Conservation (phyloP, 2,888 invertebrate genomes). For the Trilocha varians region DNA sequence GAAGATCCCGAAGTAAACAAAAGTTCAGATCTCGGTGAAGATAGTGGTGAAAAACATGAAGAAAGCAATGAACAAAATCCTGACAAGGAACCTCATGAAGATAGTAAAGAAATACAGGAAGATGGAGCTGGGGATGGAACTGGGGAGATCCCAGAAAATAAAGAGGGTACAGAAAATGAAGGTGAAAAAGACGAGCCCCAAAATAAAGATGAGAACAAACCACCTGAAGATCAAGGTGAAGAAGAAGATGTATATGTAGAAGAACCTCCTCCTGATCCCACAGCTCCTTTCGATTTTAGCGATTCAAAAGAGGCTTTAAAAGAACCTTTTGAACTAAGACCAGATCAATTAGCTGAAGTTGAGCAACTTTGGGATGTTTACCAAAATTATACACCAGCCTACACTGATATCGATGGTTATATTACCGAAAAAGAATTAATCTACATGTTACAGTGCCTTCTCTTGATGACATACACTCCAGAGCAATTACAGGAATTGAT, state of each 20-base stretch:
- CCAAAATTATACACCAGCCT: constrained; percentile 58
- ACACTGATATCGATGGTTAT: constrained; percentile 47
- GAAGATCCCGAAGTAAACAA: neutral
- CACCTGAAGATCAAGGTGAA: constrained; percentile 27
- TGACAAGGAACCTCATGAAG: constrained; percentile 19
- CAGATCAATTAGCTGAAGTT: constrained; percentile 55
- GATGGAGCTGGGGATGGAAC: too few species aligned
- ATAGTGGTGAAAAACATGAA: constrained; percentile 15
- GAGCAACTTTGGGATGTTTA: constrained; percentile 54
- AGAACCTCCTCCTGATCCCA: constrained; percentile 55
- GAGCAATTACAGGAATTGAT: constrained; percentile 56
- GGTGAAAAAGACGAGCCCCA: constrained; percentile 17
- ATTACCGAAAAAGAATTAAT: constrained; percentile 55
- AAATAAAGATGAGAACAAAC: constrained; percentile 20
- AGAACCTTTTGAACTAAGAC: constrained; percentile 44
- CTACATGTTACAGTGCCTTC: constrained; percentile 53
- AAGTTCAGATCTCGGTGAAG: constrained; percentile 13
- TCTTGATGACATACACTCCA: constrained; percentile 50
- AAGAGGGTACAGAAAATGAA: constrained; percentile 22
- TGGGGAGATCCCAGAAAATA: constrained; percentile 20
- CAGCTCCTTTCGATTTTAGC: constrained; percentile 48
- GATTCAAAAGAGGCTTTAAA: constrained; percentile 52
- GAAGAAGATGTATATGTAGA: constrained; percentile 43
- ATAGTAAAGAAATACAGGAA: constrained; percentile 17
- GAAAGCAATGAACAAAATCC: constrained; percentile 17